These are phyloP conservation scores for Drosophila tripunctata DNA, from an alignment of 2,888 invertebrate genomes.

Conservation along the genomic window DNA sequence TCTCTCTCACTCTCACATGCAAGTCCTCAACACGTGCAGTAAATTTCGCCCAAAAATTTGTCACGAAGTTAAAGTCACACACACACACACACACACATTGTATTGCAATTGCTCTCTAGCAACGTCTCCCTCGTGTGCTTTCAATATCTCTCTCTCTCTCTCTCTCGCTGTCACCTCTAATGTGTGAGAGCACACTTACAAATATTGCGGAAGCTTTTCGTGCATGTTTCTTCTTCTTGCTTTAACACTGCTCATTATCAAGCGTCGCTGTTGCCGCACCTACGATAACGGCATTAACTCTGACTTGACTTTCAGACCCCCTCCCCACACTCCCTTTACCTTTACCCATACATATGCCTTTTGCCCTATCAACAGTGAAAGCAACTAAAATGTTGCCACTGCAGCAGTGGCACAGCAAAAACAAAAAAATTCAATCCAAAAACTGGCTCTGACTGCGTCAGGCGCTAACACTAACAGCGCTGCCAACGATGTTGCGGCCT, in stretches of 20 bases:
- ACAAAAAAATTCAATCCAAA: slow-evolving; percentile 49
- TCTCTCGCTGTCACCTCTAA: slow-evolving; percentile 17
- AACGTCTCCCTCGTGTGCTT: background rate
- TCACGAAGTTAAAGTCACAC: slow-evolving; percentile 11
- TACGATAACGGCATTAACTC: slow-evolving; percentile 76
- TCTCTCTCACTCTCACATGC: slow-evolving; percentile 6
- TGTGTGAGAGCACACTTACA: slow-evolving; percentile 51
- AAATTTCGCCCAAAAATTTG: slow-evolving; percentile 53
- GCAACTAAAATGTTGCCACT: slow-evolving; percentile 57
- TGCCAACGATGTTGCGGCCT: slow-evolving; percentile 31
- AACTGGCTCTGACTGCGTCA: slow-evolving; percentile 62
- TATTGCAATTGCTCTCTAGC: slow-evolving; percentile 40
- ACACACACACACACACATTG: slow-evolving; percentile 5
- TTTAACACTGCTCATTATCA: slow-evolving; percentile 76
- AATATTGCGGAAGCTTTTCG: slow-evolving; percentile 74
- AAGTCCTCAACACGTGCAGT: slow-evolving; percentile 62
- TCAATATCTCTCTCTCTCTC: background rate
- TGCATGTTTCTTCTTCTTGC: slow-evolving; percentile 44
- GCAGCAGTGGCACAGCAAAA: slow-evolving; percentile 39
- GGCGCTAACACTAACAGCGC: slow-evolving; percentile 44
- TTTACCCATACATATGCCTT: background rate
- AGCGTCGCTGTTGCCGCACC: slow-evolving; percentile 69
- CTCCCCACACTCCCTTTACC: slow-evolving; percentile 26
- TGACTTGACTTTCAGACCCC: slow-evolving; percentile 54
- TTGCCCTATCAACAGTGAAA: slow-evolving; percentile 53